Conservation (phyloP, 1,140 invertebrate species). For the Drosophila sproati region DNA sequence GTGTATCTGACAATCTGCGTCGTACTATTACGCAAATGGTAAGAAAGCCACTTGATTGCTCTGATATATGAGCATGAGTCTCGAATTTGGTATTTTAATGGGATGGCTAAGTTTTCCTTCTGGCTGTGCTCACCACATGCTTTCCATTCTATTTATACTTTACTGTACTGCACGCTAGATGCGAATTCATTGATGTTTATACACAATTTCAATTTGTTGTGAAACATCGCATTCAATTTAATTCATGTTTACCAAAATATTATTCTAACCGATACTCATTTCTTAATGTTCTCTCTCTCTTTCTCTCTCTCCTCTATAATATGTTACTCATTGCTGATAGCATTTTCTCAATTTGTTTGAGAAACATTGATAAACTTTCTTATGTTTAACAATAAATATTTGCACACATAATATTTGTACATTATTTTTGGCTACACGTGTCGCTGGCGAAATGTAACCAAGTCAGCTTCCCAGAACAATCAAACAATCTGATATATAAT, state of each 20-base stretch:
- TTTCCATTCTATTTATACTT: slow-evolving; percentile 6
- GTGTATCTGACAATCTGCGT: slow-evolving; percentile 49
- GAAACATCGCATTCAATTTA: not conserved
- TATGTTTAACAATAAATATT: not conserved
- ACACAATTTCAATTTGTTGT: slow-evolving; percentile 15
- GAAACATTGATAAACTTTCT: not conserved
- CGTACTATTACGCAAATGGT: slow-evolving; percentile 57
- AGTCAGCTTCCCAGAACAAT: not conserved
- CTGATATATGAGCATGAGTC: slow-evolving; percentile 34
- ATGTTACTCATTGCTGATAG: no score
- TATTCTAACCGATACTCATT: no score
- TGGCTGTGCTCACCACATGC: not conserved
- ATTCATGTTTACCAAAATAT: no score
- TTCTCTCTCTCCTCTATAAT: no score
- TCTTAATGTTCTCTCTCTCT: no score
- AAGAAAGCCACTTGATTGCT: slow-evolving; percentile 31
- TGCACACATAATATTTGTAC: not conserved
- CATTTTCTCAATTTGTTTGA: no score
- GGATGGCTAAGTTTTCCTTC: not conserved
- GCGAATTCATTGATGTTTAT: slow-evolving; percentile 22
- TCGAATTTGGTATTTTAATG: slow-evolving; percentile 32
- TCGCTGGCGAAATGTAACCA: not conserved
- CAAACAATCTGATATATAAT: not conserved
- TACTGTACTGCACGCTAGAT: slow-evolving; percentile 14
- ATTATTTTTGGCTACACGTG: not conserved